Evolutionary conservation across 2,113 vertebrate species (phyloP).

Genomic region (Benitochromis conjunctus): DNA sequence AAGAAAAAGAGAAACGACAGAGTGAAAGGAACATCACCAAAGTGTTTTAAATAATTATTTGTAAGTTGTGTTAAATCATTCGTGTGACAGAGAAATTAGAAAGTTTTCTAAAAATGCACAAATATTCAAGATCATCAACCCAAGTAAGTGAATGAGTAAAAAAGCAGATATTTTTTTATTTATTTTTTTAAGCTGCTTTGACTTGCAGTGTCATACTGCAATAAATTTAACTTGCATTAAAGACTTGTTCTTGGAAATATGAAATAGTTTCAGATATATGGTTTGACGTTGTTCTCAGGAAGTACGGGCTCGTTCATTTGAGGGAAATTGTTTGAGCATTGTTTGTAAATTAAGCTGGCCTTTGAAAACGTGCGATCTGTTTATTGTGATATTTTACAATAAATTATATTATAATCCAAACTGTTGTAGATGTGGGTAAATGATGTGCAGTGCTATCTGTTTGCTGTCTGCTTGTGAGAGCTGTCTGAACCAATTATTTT

Average conservation of each 20-base stretch:
- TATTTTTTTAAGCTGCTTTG: background rate
- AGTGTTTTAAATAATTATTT: background rate
- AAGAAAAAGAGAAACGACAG: background rate
- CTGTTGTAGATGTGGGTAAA: background rate
- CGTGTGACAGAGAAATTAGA: background rate
- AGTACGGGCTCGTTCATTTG: background rate
- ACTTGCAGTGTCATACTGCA: background rate
- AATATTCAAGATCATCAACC: background rate
- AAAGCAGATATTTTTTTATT: background rate
- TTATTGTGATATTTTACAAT: background rate
- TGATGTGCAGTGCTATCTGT: background rate
- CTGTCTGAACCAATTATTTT: background rate
- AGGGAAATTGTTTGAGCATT: background rate
- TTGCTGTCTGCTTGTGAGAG: background rate
- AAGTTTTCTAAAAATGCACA: background rate
- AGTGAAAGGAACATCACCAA: background rate
- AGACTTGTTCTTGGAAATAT: background rate
- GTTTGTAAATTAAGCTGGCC: background rate
- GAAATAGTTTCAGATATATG: background rate
- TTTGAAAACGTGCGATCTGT: background rate
- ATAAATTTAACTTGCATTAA: background rate
- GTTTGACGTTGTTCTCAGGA: background rate
- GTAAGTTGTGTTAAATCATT: background rate
- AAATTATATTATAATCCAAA: background rate
- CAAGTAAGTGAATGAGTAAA: background rate